Evolutionary conservation across 2,888 invertebrate species (phyloP).

Genomic region (Drosophila neutralis): DNA sequence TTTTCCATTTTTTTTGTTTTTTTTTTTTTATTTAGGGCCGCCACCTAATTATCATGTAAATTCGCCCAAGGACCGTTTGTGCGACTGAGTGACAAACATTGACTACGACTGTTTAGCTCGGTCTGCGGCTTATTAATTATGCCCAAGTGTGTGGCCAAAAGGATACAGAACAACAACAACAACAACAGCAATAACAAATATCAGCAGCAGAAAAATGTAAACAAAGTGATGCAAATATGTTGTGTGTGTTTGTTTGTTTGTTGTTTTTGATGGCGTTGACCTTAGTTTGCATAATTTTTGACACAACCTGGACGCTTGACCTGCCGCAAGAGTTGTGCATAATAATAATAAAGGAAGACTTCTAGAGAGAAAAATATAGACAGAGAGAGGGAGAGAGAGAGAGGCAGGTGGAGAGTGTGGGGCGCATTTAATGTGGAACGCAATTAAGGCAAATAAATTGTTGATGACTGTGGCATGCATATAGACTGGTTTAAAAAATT

Average conservation of each 20-base stretch:
- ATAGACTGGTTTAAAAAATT: slow-evolving; percentile 12
- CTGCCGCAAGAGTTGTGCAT: slow-evolving; percentile 59
- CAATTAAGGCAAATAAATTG: slow-evolving; percentile 13
- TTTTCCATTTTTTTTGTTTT: slow-evolving; percentile 19
- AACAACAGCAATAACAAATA: slow-evolving; percentile 10
- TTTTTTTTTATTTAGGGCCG: slow-evolving; percentile 49
- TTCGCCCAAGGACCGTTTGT: slow-evolving; percentile 63
- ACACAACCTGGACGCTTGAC: slow-evolving; percentile 66
- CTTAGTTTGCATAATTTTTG: slow-evolving; percentile 77
- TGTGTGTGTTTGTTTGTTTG: slow-evolving; percentile 27
- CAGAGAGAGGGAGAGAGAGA: neutral
- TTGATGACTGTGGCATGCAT: slow-evolving; percentile 10
- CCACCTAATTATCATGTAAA: slow-evolving; percentile 77
- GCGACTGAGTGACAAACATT: slow-evolving; percentile 50
- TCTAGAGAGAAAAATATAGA: neutral
- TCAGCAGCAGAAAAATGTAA: slow-evolving; percentile 37
- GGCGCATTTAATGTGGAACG: neutral
- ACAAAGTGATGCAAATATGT: slow-evolving; percentile 69
- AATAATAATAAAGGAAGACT: neutral
- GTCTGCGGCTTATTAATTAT: slow-evolving; percentile 77
- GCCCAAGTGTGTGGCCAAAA: slow-evolving; percentile 79
- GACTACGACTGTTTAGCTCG: slow-evolving; percentile 39
- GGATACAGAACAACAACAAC: slow-evolving; percentile 47
- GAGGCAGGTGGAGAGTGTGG: neutral
- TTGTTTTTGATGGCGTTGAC: slow-evolving; percentile 58